Evolutionary conservation across 2,113 vertebrate species (phyloP), one percentile per base, ranked within the genome.

Genomic region (Ranitomeya imitator): DNA sequence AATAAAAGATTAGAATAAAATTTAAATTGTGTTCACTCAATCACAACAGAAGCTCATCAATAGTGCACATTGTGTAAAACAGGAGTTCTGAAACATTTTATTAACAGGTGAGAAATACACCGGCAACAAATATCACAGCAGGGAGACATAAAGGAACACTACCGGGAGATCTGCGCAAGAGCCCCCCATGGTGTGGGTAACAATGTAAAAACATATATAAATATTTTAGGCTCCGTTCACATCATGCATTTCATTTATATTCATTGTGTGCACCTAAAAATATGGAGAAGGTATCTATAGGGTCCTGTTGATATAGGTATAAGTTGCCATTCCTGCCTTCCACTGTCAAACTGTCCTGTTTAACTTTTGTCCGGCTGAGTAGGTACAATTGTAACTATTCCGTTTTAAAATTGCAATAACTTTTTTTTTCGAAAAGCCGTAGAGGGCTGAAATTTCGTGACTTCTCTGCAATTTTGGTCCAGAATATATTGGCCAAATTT

Each of bases 1-100:
- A 81, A 81, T 81, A 81, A 81, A 81, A 81, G 79, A 81, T 81
- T 59, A 81, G 55, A 81, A 81, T 81, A 81, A 60, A 81, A 81
- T 81, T 60, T 81, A 60, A 59, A 81, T 81, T 81, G 79, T 81
- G 79, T 81, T 81, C 79, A 81, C 57, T 81, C 79, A 81, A 61
- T 81, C 79, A 81, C 79, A 81, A 60, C 57, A 60, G 55, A 81
- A 81, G 57, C 79, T 81, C 79, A 81, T 60, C 79, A 81, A 81
- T 81, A 81, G 79, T 81, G 79, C 79, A 79, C 52, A 81, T 26
- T 26, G 23, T 59, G 26, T 81, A 81, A 81, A 31, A 81, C 59
- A 60, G 59, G 15, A 10, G 59, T 8, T 81, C 59, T 81, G 31
- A 81, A 81, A 37, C 23, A 61, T 37, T 59, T 31, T 81, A 81